Evolutionary conservation across 2,797 vertebrate species (phyloP).

Genomic region (Natrix natrix): DNA sequence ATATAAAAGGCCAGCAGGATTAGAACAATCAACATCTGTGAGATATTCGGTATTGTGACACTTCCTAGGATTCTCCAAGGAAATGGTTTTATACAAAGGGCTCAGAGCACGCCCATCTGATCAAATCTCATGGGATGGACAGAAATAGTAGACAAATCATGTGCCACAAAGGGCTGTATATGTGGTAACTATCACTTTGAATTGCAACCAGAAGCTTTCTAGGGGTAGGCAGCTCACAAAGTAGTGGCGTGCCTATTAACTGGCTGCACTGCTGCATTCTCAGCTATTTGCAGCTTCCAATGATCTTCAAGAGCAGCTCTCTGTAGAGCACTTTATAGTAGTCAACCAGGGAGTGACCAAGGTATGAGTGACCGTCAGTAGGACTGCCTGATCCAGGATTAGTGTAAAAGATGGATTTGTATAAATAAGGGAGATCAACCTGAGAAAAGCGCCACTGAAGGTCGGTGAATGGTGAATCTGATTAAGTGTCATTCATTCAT

Average conservation of each 20-base stretch:
- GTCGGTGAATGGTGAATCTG: not conserved
- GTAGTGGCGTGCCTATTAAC: not conserved
- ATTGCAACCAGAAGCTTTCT: not conserved
- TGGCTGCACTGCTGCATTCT: not conserved
- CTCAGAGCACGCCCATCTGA: not conserved
- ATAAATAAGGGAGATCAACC: not conserved
- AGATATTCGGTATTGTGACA: not conserved
- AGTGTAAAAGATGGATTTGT: not conserved
- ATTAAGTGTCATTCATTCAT: not conserved
- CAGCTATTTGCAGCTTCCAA: not conserved
- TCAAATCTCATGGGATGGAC: not conserved
- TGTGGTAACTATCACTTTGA: not conserved
- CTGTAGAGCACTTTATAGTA: not conserved
- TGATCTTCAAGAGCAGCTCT: not conserved
- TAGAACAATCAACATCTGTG: not conserved
- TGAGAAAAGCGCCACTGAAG: not conserved
- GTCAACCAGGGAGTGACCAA: not conserved
- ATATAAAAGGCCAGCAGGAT: not conserved
- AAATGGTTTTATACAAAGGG: not conserved
- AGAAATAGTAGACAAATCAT: not conserved
- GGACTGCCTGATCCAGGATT: not conserved
- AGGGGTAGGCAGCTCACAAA: not conserved
- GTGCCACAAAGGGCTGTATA: not conserved
- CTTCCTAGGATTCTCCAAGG: not conserved
- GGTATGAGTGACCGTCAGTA: not conserved